Base-by-base conservation (phyloP, 2,888 invertebrate genomes). In the Halictus ligatus region DNA sequence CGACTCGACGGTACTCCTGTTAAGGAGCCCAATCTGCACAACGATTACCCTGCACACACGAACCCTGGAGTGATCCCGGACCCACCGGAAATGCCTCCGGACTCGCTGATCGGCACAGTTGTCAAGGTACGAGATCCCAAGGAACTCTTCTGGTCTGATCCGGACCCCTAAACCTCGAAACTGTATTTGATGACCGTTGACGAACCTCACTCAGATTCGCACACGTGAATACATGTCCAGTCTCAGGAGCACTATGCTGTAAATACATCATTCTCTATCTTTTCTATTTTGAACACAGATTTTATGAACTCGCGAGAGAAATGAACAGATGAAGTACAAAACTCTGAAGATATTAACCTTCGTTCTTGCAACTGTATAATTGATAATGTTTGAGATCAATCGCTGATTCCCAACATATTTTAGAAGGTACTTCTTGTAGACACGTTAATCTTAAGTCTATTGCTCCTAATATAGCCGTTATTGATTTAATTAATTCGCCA, bases 91-190 rank as follows among this genome's bases (percentile, higher is more conserved):
- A 95, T 95, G 94, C 95, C 94, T 72, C 96, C 96, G 89, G 97
- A 97, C 94, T 96, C 97, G 94, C 97, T 98, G 96, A 98, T 98
- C 96, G 98, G 98, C 95, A 98, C 98, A 94, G 97, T 98, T 95
- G 98, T 98, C 96, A 98, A 98, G 97, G 98, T 98, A 97, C 96
- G 96, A 95, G 25, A n/a, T 35, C 35, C 35, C 35, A 18, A 35
- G 35, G 18, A 35, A 15, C 35, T 35, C 35, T 67, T 35, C 67
- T 2, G 3, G 8, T 5, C 10, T 18, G 18, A 29, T 67, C 35
- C 15, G 15, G 15, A 29, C 35, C 18, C 40, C n/a, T 40, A 35
- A 40, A 10, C 35, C 8, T 8, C 5, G 21, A 10, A 69, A 21
- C 21, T 43, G 40, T 43, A 21, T 12, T 69, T 21, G 40, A 69